These are phyloP conservation scores for Megaceryle alcyon DNA, from an alignment of 2,797 vertebrate genomes.

Conservation along the genomic window DNA sequence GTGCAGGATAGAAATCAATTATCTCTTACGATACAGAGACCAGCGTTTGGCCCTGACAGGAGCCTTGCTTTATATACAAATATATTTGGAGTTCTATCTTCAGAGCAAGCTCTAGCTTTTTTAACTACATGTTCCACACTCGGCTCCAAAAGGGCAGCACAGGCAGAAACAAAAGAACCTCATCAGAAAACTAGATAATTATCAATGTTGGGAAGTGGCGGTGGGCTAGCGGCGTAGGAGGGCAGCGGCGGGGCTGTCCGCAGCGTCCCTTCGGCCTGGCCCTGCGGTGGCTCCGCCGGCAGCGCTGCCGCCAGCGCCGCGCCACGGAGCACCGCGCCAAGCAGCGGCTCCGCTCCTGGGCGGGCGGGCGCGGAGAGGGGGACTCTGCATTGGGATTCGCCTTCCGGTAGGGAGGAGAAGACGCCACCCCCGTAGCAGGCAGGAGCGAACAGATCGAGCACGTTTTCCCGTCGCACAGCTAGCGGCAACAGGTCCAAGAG, in stretches of 20 bases:
- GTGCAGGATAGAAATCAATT: conserved; percentile 53
- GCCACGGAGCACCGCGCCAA: background rate
- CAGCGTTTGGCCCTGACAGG: background rate
- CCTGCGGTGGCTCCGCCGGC: background rate
- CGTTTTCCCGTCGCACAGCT: background rate
- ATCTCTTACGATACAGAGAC: background rate
- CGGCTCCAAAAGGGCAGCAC: background rate
- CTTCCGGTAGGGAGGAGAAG: background rate
- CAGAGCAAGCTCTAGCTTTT: background rate
- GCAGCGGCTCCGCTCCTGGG: background rate
- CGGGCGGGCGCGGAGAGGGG: background rate
- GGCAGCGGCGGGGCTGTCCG: background rate
- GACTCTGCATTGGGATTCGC: background rate
- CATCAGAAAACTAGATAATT: background rate
- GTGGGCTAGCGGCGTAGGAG: background rate
- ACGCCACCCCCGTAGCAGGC: background rate
- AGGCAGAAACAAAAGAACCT: background rate
- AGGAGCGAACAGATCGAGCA: background rate
- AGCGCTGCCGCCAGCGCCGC: background rate
- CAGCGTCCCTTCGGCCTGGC: background rate
- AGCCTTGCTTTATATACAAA: conserved; percentile 10
- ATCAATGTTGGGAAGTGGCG: background rate
- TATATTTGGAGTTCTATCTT: background rate
- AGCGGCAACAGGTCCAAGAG: conserved; percentile 10
- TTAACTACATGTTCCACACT: background rate